Evolutionary conservation across 2,113 vertebrate species (phyloP).

Genomic region (Amia ocellicauda): DNA sequence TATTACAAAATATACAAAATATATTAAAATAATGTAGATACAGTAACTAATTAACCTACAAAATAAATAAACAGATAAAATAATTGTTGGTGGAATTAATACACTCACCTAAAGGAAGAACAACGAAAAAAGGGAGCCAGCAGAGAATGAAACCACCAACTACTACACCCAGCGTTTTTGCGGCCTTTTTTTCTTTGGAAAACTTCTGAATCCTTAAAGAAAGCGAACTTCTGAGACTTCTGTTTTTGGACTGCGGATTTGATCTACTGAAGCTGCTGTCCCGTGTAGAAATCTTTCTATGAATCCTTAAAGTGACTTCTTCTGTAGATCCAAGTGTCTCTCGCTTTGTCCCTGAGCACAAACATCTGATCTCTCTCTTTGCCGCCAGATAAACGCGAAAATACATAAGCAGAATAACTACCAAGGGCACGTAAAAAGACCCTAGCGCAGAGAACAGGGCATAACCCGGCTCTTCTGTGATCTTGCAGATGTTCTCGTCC

Average conservation of each 20-base stretch:
- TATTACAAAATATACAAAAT: too few species aligned
- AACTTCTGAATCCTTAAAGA: conserved; percentile 48
- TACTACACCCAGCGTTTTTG: conserved; percentile 53
- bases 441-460: conserved; percentile 28
- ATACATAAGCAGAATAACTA: conserved; percentile 28
- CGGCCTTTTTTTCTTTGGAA: conserved; percentile 51
- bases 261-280: too few species aligned
- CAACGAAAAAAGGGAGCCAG: conserved; percentile 52
- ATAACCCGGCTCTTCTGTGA: conserved; percentile 31
- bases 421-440: conserved; percentile 28
- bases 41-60: too few species aligned
- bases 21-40: too few species aligned
- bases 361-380: conserved; percentile 22
- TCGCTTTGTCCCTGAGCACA: conserved; percentile 21
- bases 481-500: conserved; percentile 20
- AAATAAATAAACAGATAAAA: too few species aligned
- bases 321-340: conserved; percentile 18
- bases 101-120: conserved; percentile 47
- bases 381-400: conserved; percentile 26
- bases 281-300: too few species aligned
- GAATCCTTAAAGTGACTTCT: conserved; percentile 30
- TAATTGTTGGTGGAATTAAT: too few species aligned
- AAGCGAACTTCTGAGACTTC: too few species aligned
- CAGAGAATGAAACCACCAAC: conserved; percentile 52
- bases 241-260: too few species aligned